Conservation (phyloP, 2,113 vertebrate genomes). For the Strix aluco region DNA sequence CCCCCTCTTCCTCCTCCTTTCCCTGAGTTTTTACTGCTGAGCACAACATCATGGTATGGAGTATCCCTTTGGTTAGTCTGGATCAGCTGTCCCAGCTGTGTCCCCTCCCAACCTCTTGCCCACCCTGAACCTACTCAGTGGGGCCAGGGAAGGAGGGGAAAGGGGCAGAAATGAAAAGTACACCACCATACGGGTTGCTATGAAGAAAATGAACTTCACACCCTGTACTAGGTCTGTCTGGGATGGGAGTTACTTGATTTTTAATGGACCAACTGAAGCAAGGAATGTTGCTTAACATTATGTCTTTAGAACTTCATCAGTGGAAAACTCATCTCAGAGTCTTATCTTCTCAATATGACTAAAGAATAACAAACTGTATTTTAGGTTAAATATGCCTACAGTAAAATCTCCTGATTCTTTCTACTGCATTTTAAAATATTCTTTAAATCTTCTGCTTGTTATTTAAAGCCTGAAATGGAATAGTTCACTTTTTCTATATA, state of each 20-base stretch:
- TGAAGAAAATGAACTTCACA: background rate
- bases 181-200: background rate
- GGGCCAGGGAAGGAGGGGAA: background rate
- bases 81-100: background rate
- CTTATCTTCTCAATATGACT: background rate
- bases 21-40: background rate
- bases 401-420: background rate
- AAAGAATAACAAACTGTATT: background rate
- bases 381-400: background rate
- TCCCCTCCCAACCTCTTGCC: background rate
- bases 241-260: background rate
- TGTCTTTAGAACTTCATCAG: background rate
- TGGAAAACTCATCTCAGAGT: background rate
- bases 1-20: background rate
- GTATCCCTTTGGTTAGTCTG: background rate
- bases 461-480: background rate
- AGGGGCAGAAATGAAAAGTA: background rate
- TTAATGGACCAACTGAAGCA: background rate
- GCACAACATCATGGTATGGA: background rate
- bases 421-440: background rate
- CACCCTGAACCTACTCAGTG: background rate
- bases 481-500: background rate
- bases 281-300: background rate
- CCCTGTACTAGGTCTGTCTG: too few species aligned
- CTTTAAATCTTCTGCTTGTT: background rate